These are phyloP conservation scores for Todiramphus saurophagus DNA, from an alignment of 2,113 vertebrate species.

Conservation along the genomic window DNA sequence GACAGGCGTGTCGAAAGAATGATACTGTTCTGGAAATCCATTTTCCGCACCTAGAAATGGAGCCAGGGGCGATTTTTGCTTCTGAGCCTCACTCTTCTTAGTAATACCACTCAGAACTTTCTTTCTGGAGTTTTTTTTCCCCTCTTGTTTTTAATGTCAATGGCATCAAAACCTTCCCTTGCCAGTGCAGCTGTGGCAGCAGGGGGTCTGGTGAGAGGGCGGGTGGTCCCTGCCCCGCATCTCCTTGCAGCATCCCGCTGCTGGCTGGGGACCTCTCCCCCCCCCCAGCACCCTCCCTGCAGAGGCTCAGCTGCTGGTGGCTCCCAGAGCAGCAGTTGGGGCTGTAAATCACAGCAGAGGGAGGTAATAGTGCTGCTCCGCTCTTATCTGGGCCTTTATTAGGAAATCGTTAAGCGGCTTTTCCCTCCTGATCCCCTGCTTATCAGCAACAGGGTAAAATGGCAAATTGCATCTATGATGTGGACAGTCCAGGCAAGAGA, in stretches of 20 bases:
- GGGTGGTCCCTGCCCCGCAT: neutral
- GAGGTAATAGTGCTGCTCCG: neutral
- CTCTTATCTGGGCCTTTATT: slow-evolving; percentile 10
- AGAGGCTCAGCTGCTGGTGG: neutral
- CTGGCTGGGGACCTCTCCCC: rapidly evolving
- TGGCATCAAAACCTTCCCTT: neutral
- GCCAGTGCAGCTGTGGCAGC: neutral
- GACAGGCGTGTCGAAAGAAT: neutral
- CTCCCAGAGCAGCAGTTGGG: neutral
- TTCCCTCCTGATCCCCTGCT: neutral
- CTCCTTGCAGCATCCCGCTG: neutral
- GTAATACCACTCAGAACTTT: neutral
- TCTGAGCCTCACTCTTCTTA: neutral
- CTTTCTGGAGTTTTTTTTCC: rapidly evolving
- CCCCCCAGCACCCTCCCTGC: neutral
- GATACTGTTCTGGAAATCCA: slow-evolving; percentile 29
- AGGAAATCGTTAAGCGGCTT: neutral
- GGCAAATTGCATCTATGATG: neutral
- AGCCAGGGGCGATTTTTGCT: neutral
- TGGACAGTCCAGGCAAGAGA: neutral
- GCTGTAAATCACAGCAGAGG: neutral
- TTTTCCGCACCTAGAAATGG: neutral
- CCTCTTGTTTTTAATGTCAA: neutral
- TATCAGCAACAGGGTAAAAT: neutral
- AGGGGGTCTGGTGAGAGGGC: rapidly evolving